Base-by-base conservation (phyloP, 2,113 vertebrate species). In the Cercocebus atys region DNA sequence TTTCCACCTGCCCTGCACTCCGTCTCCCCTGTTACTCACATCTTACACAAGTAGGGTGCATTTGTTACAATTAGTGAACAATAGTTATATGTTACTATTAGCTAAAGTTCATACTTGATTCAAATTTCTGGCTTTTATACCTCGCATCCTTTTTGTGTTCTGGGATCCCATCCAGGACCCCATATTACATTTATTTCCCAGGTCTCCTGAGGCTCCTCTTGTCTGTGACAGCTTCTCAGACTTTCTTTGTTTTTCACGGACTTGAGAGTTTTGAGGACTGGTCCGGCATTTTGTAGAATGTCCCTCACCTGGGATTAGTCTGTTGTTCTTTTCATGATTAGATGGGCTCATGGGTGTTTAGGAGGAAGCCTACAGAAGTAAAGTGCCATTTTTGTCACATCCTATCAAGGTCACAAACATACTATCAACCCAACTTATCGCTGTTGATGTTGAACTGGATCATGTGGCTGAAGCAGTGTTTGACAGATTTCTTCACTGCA, bases 161-260 rank as follows among this genome's bases (percentile, higher is more conserved):
- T 52, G 70, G 23, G 22, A 43, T 70, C 5, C 50, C 32, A 64
- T 70, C 23, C 35, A 64, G 43, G 23, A 55, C 6, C 11, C 72
- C 8, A 50, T 2, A 8, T 27, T 75, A 8, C 32, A 72, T 59
- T 91, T 86, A 35, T 2, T 45, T 86, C 9, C 55, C 68, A n/a
- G 2, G 5, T 66, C 25, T 73, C n/a, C 38, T 80, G n/a, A 61
- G 80, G 2, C 30, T 70, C 43, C 8, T 79, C 52, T 92, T 75
- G 88, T 20, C 45, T 70, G 6, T 75, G 47, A 79, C 12, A 52
- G 17, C 52, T 78, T 95, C 12, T 83, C n/a, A 91, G 57, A 43
- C 32, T 38, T 89, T 11, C 40, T 35, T 81, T 81, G n/a, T 38
- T 96, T 97, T 73, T 85, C 38, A 82, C 86, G 79, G 76, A 38